Conservation (phyloP, 2,113 vertebrate species). For the Hassar affinis region DNA sequence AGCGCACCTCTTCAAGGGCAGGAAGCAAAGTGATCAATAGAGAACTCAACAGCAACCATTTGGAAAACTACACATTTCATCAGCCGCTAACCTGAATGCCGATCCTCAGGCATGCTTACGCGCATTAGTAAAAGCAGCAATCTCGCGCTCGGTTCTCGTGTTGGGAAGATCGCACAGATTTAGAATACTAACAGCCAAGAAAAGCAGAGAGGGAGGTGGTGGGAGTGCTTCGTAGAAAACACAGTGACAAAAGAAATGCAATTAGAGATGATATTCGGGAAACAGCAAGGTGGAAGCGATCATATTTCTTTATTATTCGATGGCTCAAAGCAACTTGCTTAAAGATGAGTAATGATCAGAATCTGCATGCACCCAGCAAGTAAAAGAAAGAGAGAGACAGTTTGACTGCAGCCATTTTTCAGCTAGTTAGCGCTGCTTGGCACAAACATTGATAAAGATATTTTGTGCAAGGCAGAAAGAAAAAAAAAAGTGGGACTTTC, state of each 20-base stretch:
- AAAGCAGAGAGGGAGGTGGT: conserved; percentile 20
- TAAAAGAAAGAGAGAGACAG: conserved; percentile 43
- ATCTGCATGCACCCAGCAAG: conserved; percentile 38
- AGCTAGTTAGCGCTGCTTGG: conserved; percentile 45
- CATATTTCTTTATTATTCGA: conserved; percentile 63
- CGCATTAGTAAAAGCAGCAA: conserved; percentile 58
- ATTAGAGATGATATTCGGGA: conserved; percentile 57
- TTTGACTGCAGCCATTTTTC: conserved; percentile 54
- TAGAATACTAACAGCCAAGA: conserved; percentile 42
- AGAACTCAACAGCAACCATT: conserved; percentile 53
- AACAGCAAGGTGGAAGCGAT: conserved; percentile 51
- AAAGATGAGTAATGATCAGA: conserved; percentile 61
- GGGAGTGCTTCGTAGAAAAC: conserved; percentile 32
- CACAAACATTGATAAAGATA: conserved; percentile 25
- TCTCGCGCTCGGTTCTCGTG: conserved; percentile 35
- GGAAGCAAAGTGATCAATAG: conserved; percentile 51
- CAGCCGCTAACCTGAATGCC: conserved; percentile 39
- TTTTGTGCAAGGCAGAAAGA: conserved; percentile 4
- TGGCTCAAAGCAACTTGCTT: conserved; percentile 54
- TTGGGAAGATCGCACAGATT: conserved; percentile 32
- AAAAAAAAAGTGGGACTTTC: conserved; percentile 7
- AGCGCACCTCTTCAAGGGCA: conserved; percentile 38
- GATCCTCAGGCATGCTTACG: conserved; percentile 57
- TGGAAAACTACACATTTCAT: conserved; percentile 53
- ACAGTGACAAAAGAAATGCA: conserved; percentile 49